These are phyloP conservation scores for Loris lydekkerianus DNA, from an alignment of 2,797 vertebrate species.

Conservation along the genomic window DNA sequence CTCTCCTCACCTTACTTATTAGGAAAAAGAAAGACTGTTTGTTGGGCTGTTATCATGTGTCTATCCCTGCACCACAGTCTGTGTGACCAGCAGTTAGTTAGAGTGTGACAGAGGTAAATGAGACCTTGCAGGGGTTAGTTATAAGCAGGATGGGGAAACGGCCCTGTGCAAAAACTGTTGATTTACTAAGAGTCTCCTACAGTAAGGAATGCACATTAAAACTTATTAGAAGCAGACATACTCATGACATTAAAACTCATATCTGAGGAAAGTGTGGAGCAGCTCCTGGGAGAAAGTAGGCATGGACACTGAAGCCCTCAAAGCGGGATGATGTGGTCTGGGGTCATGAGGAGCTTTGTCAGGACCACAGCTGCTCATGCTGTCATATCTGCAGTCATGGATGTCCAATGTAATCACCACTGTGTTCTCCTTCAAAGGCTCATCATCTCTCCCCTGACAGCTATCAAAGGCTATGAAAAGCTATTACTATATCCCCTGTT, in stretches of 20 bases:
- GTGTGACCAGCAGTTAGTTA: slow-evolving; percentile 52
- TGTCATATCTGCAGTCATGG: neutral
- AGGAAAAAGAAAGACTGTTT: neutral
- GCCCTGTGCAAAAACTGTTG: slow-evolving; percentile 7
- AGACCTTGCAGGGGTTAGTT: neutral
- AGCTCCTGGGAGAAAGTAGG: neutral
- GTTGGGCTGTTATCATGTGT: neutral
- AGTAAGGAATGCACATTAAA: slow-evolving; percentile 47
- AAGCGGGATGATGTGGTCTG: neutral
- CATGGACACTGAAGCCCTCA: neutral
- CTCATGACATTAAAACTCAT: slow-evolving; percentile 12
- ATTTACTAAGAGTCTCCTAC: neutral
- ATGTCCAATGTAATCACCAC: neutral
- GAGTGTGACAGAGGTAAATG: slow-evolving; percentile 7
- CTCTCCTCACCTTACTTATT: neutral
- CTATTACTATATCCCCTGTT: neutral
- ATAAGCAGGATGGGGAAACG: slow-evolving; percentile 14
- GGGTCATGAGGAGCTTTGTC: neutral
- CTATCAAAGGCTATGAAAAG: neutral
- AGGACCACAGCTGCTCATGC: neutral
- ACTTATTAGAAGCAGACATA: neutral
- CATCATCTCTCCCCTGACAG: neutral
- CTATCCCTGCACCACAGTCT: neutral
- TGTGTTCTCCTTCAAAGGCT: slow-evolving; percentile 16
- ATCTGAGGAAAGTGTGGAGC: slow-evolving; percentile 6